Base-by-base conservation (phyloP, 2,888 invertebrate species). In the Lepidocyrtinus sp. region DNA sequence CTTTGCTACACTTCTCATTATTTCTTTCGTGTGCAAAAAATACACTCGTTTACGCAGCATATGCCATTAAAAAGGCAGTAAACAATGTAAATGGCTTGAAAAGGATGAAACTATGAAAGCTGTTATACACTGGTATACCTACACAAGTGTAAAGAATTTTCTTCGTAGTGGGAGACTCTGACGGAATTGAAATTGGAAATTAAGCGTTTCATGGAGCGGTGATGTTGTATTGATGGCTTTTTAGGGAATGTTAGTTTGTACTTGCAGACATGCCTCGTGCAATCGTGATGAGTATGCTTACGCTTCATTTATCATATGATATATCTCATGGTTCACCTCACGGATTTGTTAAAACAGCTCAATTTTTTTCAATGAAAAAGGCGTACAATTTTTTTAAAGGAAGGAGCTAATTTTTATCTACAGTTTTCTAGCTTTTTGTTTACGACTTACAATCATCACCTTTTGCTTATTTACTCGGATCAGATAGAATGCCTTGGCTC, bases 151-250 rank as follows among this genome's bases (percentile, higher is more conserved):
- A 36, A 12, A 36, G 12, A 5, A 12, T 7, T 36, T 36, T 36
- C 36, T 36, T 36, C n/a, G 36, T 7, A 36, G 12, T 36, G 55
- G 17, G 55, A n/a, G 55, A 12, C 55, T 55, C 55, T 3, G 2
- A n/a, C 55, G 55, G 55, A 55, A 55, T 55, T n/a, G 55, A 55
- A 55, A 55, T 55, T 55, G 55, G 17, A 55, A 55, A 55, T 55
- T 55, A 55, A 55, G n/a, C 55, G 17, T n/a, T 55, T 55, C 55
- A 55, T n/a, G 55, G 55, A 55, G 55, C 17, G 55, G 55, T 55
- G 55, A 36, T 55, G 55, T 55, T 3, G 7, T 55, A 55, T 55
- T 55, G 55, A 55, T 55, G 55, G n/a, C 55, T 55, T 55, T 36
- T 55, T 55, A 55, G 15, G 55, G 36, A n/a, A 55, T 55, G 15